These are phyloP conservation scores for Arenaria interpres DNA, from an alignment of 2,113 vertebrate species.

Conservation along the genomic window DNA sequence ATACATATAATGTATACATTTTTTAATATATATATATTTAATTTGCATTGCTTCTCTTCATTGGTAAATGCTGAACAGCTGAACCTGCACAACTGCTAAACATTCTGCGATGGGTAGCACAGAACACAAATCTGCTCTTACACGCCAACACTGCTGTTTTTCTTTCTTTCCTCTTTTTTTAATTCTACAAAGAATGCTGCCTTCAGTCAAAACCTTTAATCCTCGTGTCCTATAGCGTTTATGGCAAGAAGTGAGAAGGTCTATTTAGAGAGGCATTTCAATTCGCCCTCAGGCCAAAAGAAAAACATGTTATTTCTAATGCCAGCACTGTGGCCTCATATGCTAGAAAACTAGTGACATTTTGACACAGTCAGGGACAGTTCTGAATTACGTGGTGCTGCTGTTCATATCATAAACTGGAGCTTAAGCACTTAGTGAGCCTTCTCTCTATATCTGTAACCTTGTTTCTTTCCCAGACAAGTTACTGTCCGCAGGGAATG, in stretches of 20 bases:
- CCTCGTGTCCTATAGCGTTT: neutral
- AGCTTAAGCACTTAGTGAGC: slow-evolving; percentile 37
- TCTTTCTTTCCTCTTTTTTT: neutral
- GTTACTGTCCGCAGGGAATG: slow-evolving; percentile 30
- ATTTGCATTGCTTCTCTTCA: neutral
- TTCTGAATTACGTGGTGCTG: slow-evolving; percentile 46
- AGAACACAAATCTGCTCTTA: neutral
- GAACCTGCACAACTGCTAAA: neutral
- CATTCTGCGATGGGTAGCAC: neutral
- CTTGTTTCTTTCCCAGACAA: slow-evolving; percentile 50
- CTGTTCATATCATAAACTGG: slow-evolving; percentile 48
- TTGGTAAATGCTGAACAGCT: neutral
- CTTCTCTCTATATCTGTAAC: slow-evolving; percentile 33
- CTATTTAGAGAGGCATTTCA: slow-evolving; percentile 64
- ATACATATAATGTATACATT: neutral
- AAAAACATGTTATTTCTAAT: slow-evolving; percentile 66
- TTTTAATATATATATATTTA: neutral
- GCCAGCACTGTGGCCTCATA: slow-evolving; percentile 40
- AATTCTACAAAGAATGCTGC: slow-evolving; percentile 55
- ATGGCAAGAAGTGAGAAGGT: slow-evolving; percentile 47
- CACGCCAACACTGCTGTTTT: neutral
- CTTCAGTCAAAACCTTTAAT: slow-evolving; percentile 41
- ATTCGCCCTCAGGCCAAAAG: slow-evolving; percentile 54
- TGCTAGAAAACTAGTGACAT: slow-evolving; percentile 57
- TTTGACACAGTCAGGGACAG: slow-evolving; percentile 58